A percentile compares a stretch with the other conserved stretches of the same genome.
Evolutionary conservation across 1,140 invertebrate species (phyloP).

Genomic region (Neomicropteryx cornuta): DNA sequence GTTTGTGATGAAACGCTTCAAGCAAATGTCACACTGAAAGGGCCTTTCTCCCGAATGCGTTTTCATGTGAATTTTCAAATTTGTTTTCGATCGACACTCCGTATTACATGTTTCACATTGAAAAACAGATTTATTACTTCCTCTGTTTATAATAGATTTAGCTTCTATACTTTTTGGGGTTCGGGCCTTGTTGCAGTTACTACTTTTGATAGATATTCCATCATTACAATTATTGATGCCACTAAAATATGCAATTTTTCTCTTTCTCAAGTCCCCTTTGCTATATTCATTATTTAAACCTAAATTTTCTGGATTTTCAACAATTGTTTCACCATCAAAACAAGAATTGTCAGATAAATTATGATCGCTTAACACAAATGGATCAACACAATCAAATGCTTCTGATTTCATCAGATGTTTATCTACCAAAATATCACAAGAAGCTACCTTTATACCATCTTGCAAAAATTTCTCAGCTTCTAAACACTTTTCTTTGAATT

Average conservation of each 20-base stretch:
- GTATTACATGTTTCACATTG: conserved; percentile 11
- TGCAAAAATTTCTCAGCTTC: conserved; percentile 9
- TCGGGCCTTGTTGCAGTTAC: background rate
- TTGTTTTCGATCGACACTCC: conserved; percentile 11
- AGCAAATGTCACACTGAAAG: conserved; percentile 13
- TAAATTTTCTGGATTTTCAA: background rate
- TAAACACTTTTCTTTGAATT: conserved; percentile 13
- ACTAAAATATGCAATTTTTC: no score
- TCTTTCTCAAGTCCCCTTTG: no score
- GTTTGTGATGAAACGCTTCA: conserved; percentile 13
- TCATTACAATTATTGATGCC: background rate
- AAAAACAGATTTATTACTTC: conserved; percentile 2
- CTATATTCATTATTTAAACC: conserved; percentile 1
- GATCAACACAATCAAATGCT: conserved; percentile 1
- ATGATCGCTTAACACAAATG: background rate
- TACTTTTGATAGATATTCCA: background rate
- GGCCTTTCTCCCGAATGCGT: conserved; percentile 14
- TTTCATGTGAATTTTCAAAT: conserved; percentile 11
- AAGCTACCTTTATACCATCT: background rate
- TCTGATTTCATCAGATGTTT: background rate
- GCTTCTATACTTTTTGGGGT: background rate
- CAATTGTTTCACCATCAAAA: background rate
- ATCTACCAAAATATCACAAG: background rate
- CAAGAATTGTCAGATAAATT: background rate
- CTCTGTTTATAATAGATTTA: conserved; percentile 2